Base-by-base conservation (phyloP, 2,113 vertebrate genomes). In the Toxotes jaculatrix region DNA sequence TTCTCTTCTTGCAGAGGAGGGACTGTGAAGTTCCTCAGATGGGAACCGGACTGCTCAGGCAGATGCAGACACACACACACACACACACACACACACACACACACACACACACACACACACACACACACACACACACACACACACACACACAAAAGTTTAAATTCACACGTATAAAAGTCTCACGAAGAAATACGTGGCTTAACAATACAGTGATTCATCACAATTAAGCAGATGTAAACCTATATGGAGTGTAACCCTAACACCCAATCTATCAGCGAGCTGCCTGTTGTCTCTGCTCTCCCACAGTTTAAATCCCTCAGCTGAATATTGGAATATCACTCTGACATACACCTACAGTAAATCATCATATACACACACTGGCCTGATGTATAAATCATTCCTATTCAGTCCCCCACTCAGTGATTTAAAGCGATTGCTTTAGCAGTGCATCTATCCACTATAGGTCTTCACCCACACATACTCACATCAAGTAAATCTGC, bases 401-500 rank as follows among this genome's bases (percentile, higher is more conserved):
- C 56, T 63, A 31, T 65, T 77, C 77, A 51, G 67, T 78, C 71
- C 57, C 81, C 4, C 42, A 53, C 76, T 75, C 56, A 12, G 60
- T 80, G 81, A 89, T 89, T 89, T 82, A 83, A 83, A 86, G 74
- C 45, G 55, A 93, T 90, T 17, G 74, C 78, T 87, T 90, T 80
- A 88, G 74, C 86, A 89, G 92, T 21, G 66, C 42, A 53, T 38
- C 53, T 64, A 55, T 87, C 77, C 66, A 40, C 61, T 23, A 27
- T 71, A 63, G 61, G 74, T 67, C 71, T 75, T 88, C 79, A 47
- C 84, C 83, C 74, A 86, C 83, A 47, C 87, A 79, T 75, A 60
- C 82, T 88, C 89, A 84, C 89, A 88, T 87, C 36, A 76, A 84
- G 80, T 88, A 84, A 88, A 91, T 90, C 82, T 31, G 17, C 74